These are phyloP conservation scores for Aix galericulata DNA, from an alignment of 2,113 vertebrate genomes.

Conservation along the genomic window DNA sequence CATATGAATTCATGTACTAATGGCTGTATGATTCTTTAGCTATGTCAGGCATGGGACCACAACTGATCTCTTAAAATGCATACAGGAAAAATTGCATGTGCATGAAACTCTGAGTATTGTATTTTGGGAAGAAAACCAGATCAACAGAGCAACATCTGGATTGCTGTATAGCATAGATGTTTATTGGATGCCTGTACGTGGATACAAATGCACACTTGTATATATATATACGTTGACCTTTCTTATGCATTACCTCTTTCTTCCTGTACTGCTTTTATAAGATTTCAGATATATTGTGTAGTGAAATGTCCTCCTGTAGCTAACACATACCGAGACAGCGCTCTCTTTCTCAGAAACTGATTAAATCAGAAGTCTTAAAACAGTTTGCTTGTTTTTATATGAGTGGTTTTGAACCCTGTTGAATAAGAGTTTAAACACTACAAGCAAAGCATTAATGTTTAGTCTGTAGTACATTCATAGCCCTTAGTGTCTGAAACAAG, in stretches of 20 bases:
- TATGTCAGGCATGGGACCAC: not conserved
- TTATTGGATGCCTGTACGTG: not conserved
- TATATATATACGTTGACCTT: rapidly evolving
- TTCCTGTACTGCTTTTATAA: not conserved
- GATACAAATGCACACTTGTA: not conserved
- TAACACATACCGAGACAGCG: not conserved
- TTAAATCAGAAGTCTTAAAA: conserved; percentile 42
- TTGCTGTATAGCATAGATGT: not conserved
- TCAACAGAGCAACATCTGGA: not conserved
- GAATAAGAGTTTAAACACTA: conserved; percentile 47
- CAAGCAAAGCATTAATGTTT: conserved; percentile 48
- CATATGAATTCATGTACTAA: not conserved
- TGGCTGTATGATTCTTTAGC: not conserved
- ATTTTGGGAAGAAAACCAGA: not conserved
- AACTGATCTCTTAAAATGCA: not conserved
- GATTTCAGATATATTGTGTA: not conserved
- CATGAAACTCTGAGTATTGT: not conserved
- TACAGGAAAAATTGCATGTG: not conserved
- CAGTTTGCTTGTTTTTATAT: not conserved
- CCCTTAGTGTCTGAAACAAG: conserved; percentile 30
- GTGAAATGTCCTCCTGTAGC: not conserved
- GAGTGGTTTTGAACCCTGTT: conserved; percentile 6
- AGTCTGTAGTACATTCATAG: conserved; percentile 30
- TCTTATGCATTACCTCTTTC: not conserved
- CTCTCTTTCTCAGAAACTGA: not conserved